phyloP scores from a whole-genome alignment of 2,888 invertebrate genomes.

The Frankliniella intonsa region DNA sequence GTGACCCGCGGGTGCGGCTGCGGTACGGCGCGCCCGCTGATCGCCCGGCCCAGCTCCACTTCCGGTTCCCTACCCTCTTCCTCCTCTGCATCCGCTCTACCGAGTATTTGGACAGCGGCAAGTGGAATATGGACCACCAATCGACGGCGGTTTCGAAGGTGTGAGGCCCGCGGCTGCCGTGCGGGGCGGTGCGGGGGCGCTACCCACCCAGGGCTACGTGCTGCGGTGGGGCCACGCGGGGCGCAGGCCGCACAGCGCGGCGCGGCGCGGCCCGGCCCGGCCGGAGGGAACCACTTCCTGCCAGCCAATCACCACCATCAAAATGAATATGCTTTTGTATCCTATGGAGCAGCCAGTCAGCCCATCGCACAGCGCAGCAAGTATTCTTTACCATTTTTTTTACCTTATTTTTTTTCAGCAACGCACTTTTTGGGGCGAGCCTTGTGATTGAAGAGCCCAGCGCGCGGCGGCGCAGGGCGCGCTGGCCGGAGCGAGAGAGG shows the following conservation, averaged over 20 bases:
- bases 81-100: neutral
- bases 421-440: neutral
- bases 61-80: neutral
- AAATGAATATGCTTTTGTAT: slow-evolving; percentile 20
- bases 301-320: slow-evolving; percentile 21
- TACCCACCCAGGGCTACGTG: neutral
- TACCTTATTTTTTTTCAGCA: neutral
- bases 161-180: neutral
- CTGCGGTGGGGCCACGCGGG: neutral
- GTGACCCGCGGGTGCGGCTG: neutral
- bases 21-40: neutral
- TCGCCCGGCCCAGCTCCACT: neutral
- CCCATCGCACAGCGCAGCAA: neutral
- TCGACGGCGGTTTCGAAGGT: neutral
- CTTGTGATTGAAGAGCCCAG: slow-evolving; percentile 10
- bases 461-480: neutral
- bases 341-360: neutral
- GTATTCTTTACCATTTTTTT: neutral
- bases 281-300: neutral
- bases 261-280: neutral
- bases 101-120: no score
- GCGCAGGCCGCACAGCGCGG: neutral
- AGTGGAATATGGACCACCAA: neutral
- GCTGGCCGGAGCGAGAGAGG: no score
- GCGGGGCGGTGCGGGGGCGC: neutral